phyloP scores from a whole-genome alignment of 2,888 invertebrate genomes.

The Neoscelio sp. region DNA sequence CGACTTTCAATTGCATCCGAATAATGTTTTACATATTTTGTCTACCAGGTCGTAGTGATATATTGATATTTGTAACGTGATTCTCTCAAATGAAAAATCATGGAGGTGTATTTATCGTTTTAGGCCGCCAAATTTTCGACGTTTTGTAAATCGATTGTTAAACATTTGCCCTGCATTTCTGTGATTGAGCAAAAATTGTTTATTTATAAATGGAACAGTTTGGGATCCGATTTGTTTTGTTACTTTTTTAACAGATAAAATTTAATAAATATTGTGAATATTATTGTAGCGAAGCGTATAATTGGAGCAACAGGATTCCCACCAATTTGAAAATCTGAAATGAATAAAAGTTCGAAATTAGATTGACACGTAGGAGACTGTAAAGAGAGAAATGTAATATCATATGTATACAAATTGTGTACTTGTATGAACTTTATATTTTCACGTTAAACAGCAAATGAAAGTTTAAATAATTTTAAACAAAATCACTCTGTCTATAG shows the following conservation, averaged over 20 bases:
- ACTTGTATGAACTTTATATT: too few species aligned
- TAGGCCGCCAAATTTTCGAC: neutral
- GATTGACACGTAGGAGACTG: too few species aligned
- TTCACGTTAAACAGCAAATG: too few species aligned
- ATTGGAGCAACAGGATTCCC: neutral
- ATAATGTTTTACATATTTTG: constrained; percentile 38
- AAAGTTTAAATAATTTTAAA: too few species aligned
- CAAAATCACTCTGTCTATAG: too few species aligned
- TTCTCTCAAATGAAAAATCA: neutral
- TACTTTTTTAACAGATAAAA: too few species aligned
- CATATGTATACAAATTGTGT: too few species aligned
- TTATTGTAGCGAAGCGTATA: too few species aligned
- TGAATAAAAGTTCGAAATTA: too few species aligned
- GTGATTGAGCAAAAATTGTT: neutral
- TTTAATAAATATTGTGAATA: too few species aligned
- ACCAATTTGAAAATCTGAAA: neutral
- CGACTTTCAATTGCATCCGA: constrained; percentile 32
- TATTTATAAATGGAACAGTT: neutral
- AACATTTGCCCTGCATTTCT: neutral
- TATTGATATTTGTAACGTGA: neutral
- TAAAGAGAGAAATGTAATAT: too few species aligned
- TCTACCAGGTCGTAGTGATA: constrained; percentile 13
- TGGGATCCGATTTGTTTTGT: too few species aligned
- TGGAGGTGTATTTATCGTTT: constrained; percentile 5
- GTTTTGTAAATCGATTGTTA: neutral